phyloP scores from a whole-genome alignment of 2,888 invertebrate genomes.

The Pharmacophagus antenor region DNA sequence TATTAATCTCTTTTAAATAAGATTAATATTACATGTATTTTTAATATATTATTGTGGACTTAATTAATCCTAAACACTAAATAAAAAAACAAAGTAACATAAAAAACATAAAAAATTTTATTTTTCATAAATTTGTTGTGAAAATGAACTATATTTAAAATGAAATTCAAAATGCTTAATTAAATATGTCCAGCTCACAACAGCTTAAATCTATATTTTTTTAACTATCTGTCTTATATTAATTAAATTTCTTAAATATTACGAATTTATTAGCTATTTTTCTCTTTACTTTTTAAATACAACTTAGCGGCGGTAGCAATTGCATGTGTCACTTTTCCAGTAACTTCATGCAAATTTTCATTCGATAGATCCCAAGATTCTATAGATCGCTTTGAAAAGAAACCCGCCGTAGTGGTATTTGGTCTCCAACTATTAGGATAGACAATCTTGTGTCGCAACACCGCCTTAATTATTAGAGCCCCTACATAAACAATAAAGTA shows the following conservation, averaged over 20 bases:
- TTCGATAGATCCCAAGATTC: constrained; percentile 71
- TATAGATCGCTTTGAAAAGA: constrained; percentile 69
- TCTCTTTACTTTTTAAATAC: constrained; percentile 47
- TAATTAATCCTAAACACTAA: too few relatives aligned
- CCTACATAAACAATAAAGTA: constrained; percentile 86
- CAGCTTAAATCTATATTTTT: constrained; percentile 36
- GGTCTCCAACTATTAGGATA: constrained; percentile 80
- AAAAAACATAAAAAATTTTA: background rate
- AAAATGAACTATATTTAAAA: constrained; percentile 70
- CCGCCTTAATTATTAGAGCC: constrained; percentile 85
- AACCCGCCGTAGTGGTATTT: constrained; percentile 59
- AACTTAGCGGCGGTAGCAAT: constrained; percentile 66
- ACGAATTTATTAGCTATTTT: constrained; percentile 32
- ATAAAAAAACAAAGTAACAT: background rate
- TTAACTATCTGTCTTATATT: constrained; percentile 30
- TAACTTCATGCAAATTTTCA: constrained; percentile 73
- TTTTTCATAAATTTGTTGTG: constrained; percentile 49
- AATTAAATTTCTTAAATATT: constrained; percentile 29
- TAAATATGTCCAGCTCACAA: constrained; percentile 76
- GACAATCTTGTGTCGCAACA: constrained; percentile 86
- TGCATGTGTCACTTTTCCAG: constrained; percentile 68
- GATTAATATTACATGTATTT: too few relatives aligned
- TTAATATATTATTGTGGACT: too few relatives aligned
- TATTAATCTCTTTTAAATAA: too few relatives aligned
- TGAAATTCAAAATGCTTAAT: constrained; percentile 20